Evolutionary conservation across 1,140 invertebrate species (phyloP).

Genomic region (Sarcophaga bullata): DNA sequence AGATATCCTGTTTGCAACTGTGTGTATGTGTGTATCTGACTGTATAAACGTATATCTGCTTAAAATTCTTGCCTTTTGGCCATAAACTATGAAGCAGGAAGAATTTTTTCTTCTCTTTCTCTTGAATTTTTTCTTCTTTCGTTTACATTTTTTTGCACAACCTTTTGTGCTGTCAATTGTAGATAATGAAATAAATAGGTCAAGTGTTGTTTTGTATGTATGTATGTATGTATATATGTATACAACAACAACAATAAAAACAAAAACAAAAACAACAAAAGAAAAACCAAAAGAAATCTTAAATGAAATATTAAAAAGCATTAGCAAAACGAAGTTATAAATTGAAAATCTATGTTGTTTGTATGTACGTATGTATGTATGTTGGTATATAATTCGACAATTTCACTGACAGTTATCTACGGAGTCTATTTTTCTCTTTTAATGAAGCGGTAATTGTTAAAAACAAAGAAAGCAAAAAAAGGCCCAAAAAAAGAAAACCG

Average conservation of each 20-base stretch:
- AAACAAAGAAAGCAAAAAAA: too few species aligned
- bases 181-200: slow-evolving; percentile 35
- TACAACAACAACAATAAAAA: not conserved
- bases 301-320: not conserved
- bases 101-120: too few species aligned
- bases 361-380: not conserved
- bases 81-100: not conserved
- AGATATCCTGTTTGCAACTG: too few species aligned
- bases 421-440: not conserved
- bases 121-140: too few species aligned
- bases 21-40: too few species aligned
- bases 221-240: too few species aligned
- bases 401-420: slow-evolving; percentile 8
- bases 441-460: slow-evolving; percentile 22
- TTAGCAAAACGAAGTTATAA: not conserved
- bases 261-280: not conserved
- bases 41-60: not conserved
- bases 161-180: slow-evolving; percentile 33
- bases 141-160: slow-evolving; percentile 17
- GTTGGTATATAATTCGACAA: not conserved
- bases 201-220: slow-evolving; percentile 13
- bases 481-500: not conserved
- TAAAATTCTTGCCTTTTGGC: not conserved
- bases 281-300: not conserved
- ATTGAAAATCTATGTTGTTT: slow-evolving; percentile 2